Conservation (phyloP, 2,113 vertebrate genomes). For the Labrus mixtus region DNA sequence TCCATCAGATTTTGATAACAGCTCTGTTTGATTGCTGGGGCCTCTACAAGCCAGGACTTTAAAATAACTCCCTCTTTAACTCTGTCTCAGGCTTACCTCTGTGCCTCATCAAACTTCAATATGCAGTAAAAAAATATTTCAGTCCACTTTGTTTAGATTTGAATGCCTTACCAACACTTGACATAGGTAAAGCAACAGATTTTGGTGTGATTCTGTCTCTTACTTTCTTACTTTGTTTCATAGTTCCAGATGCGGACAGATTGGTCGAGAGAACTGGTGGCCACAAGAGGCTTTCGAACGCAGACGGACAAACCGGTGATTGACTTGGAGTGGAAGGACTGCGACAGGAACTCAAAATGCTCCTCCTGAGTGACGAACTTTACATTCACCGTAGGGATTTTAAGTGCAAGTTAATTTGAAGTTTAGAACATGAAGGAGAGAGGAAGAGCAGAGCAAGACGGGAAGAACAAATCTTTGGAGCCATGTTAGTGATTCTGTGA, state of each 20-base stretch:
- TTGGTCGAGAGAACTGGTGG: conserved; percentile 92
- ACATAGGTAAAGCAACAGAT: background rate
- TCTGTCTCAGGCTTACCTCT: background rate
- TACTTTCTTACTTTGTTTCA: conserved; percentile 94
- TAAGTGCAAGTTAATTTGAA: background rate
- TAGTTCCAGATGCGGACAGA: conserved; percentile 97
- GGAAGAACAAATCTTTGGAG: background rate
- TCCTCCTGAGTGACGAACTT: conserved; percentile 79
- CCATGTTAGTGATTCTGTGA: too few relatives aligned
- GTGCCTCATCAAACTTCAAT: background rate
- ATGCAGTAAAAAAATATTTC: background rate
- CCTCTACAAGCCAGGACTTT: background rate
- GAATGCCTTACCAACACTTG: background rate
- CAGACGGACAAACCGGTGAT: conserved; percentile 92
- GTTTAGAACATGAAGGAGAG: background rate
- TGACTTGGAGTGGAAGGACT: conserved; percentile 88
- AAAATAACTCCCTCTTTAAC: background rate
- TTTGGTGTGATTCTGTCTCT: conserved; percentile 29
- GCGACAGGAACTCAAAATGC: conserved; percentile 88
- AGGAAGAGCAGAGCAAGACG: background rate
- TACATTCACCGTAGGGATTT: background rate
- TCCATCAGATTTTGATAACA: too few relatives aligned
- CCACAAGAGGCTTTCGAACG: conserved; percentile 90
- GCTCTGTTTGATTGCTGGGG: background rate
- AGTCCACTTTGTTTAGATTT: background rate